Base-by-base conservation (phyloP, 2,888 invertebrate species). In the Atherix ibis region DNA sequence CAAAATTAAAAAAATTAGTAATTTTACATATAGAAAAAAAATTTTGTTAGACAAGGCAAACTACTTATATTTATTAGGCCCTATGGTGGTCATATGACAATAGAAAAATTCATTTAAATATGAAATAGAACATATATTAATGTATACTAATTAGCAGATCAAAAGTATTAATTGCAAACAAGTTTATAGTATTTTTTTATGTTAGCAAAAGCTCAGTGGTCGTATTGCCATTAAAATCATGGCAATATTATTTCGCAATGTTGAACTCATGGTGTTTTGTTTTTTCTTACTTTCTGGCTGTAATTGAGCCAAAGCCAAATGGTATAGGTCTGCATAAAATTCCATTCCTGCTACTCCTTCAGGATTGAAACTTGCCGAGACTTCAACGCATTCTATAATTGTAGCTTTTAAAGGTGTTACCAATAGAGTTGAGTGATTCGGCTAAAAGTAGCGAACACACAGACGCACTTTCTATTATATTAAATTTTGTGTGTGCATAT, bases 361-460 rank as follows among this genome's bases (percentile, higher is more conserved):
- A 0, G 69, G 66, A 33, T 61, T 68, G 44, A 83, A 80, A 42
- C 75, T 72, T 8, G 73, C 70, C 30, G 76, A 74, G 24, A 81
- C 72, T 54, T 89, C 88, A 2, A 78, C 76, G 46, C 80, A 79
- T 40, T 76, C 73, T 27, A 87, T 68, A 6, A 76, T 62, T 4
- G 64, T 56, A 0, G 81, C 70, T 40, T 69, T 67, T n/a, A 73
- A 63, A 0, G 84, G 83, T 0, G 76, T 82, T 3, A 77, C 73
- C 38, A 63, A 48, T 1, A 73, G 49, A 2, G 62, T 62, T 2
- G 58, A 60, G 40, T 58, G 55, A 39, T 54, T 55, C 2, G 62
- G 62, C 47, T 56, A 30, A 17, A 32, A 29, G 18, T 17, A 14
- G 18, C 10, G n/a, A 27, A 26, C 32, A 15, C 18, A 14, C 22